phyloP scores from a whole-genome alignment of 2,113 vertebrate species.

The Mormoops blainvillei region DNA sequence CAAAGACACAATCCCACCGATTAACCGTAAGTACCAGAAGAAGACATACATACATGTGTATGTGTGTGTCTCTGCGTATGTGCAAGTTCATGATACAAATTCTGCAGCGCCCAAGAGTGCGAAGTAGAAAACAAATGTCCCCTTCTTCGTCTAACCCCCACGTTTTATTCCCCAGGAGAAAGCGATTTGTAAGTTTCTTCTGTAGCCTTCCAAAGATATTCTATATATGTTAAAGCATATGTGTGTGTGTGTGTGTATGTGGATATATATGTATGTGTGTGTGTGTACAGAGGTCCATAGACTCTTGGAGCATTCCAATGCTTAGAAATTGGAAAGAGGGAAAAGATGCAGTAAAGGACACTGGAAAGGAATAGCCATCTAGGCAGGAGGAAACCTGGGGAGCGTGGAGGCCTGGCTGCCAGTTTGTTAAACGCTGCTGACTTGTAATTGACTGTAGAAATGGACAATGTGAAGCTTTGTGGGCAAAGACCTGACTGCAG shows the following conservation, averaged over 20 bases:
- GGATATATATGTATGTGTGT: background rate
- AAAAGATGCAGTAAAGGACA: background rate
- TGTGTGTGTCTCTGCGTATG: background rate
- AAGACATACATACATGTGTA: background rate
- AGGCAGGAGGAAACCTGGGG: background rate
- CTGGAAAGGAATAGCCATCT: background rate
- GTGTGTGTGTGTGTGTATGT: no score
- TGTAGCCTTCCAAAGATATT: background rate
- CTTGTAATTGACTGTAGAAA: background rate
- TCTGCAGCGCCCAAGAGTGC: background rate
- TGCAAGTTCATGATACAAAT: background rate
- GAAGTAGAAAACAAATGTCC: background rate
- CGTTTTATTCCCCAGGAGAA: background rate
- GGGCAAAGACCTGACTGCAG: background rate
- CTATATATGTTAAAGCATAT: background rate
- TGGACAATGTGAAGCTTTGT: background rate
- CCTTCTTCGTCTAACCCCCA: background rate
- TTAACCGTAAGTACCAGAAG: background rate
- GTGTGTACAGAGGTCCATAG: background rate
- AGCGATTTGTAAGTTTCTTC: background rate
- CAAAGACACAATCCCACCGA: background rate
- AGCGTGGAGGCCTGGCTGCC: background rate
- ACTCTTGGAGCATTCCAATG: background rate
- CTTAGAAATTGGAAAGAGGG: background rate
- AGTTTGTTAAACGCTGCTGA: background rate